A percentile compares a stretch with the other conserved stretches of the same genome.
Conservation (phyloP, 2,113 vertebrate species). For the Azemiops feae region DNA sequence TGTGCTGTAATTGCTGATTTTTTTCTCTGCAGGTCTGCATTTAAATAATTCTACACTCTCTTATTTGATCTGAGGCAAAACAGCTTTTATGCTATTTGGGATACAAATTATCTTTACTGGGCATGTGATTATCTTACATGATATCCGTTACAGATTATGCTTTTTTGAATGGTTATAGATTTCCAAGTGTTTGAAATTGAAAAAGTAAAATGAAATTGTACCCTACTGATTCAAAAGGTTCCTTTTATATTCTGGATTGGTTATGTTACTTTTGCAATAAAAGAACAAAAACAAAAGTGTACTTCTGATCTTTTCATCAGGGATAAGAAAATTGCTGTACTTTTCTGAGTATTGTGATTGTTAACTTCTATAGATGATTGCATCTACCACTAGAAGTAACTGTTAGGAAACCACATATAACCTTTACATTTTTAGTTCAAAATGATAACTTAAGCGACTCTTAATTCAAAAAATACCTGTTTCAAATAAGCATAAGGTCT, state of each 20-base stretch:
- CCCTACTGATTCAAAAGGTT: not conserved
- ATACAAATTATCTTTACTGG: not conserved
- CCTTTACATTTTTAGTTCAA: conserved; percentile 14
- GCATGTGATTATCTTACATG: not conserved
- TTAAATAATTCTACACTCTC: not conserved
- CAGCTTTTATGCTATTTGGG: not conserved
- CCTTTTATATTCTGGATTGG: not conserved
- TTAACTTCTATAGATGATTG: not conserved
- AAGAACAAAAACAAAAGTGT: not conserved
- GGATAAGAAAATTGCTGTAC: not conserved
- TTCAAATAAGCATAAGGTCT: not conserved
- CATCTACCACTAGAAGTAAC: not conserved
- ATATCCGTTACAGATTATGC: not conserved
- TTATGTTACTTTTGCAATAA: not conserved
- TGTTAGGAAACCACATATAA: conserved; percentile 13
- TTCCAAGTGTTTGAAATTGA: not conserved
- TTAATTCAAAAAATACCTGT: conserved; percentile 14
- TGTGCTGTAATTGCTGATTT: not conserved
- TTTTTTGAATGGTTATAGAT: not conserved
- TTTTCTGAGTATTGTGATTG: not conserved
- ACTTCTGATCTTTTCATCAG: not conserved
- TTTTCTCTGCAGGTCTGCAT: not conserved
- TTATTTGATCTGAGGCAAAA: not conserved
- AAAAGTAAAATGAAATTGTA: not conserved
- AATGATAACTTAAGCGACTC: conserved; percentile 7